Conservation (phyloP, 2,888 invertebrate species). For the Tachina grossa region DNA sequence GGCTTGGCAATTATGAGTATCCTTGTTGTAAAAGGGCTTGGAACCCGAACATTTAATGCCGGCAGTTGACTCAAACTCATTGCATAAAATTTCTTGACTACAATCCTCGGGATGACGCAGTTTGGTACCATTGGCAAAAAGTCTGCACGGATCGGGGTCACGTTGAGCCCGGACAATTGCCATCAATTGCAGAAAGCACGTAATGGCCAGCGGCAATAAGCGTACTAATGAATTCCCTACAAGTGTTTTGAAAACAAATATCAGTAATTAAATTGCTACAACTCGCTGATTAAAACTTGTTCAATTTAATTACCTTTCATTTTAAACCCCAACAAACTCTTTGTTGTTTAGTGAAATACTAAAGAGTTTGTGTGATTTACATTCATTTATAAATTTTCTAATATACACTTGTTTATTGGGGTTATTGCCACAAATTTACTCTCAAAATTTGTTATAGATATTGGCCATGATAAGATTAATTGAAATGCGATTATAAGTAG, state of each 20-base stretch:
- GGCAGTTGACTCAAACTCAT: conserved; percentile 57
- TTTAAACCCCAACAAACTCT: conserved; percentile 12
- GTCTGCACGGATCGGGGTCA: conserved; percentile 73
- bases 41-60: conserved; percentile 71
- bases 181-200: neutral
- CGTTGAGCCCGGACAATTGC: neutral
- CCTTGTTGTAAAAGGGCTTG: conserved; percentile 68
- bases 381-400: neutral
- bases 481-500: neutral
- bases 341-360: neutral
- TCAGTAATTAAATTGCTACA: neutral
- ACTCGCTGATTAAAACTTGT: neutral
- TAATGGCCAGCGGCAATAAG: neutral
- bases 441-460: neutral
- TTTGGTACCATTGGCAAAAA: conserved; percentile 75
- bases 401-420: neutral
- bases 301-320: conserved; percentile 42
- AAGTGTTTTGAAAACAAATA: neutral
- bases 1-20: conserved; percentile 54
- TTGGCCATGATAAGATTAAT: conserved; percentile 24
- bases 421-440: neutral
- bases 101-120: conserved; percentile 79
- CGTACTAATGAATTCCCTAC: neutral
- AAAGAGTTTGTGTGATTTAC: neutral
- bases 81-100: conserved; percentile 75